Base-by-base conservation (phyloP, 2,888 invertebrate genomes). In the Argyresthia albistria region DNA sequence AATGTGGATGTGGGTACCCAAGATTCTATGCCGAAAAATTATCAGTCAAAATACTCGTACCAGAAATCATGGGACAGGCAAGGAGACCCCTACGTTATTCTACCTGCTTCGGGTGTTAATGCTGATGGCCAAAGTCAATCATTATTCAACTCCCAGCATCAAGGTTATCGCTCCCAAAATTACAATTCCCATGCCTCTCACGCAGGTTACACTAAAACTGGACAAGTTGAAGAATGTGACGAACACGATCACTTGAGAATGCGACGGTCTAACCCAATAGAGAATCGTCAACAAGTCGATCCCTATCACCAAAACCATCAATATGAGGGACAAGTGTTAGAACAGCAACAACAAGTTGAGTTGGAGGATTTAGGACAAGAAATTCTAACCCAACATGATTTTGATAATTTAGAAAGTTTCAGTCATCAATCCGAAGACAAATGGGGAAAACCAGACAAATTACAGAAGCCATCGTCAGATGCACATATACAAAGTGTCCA, bases 51-150 rank as follows among this genome's bases (percentile, higher is more conserved):
- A 15, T 88, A 86, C 65, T 79, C 88, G 7, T 88, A 88, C 58
- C 86, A 88, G 55, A 88, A 88, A 61, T 76, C 88, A 25, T 88
- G 88, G 88, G 88, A 88, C 60, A 77, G 77, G 53, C 87, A 81
- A 61, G 88, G 88, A 16, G 87, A 86, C 59, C 88, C 88, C 8
- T 88, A 88, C 52, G 66, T 86, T 8, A 88, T 88, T 42, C 64
- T 70, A 58, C 88, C 87, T n/a, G 66, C 61, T 16, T 64, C 70
- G 8, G 63, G 58, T 46, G 57, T 58, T 52, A 58, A 66, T 49
- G 64, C 64, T 50, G 62, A 57, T 6, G 6, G 25, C 25, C 25
- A 25, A 25, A 25, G 25, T 25, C 25, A 25, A 25, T 25, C 25
- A 25, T 25, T 25, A 25, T 6, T 25, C 6, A 25, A 25, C 25